Evolutionary conservation across 1,140 invertebrate genomes (phyloP).

Genomic region (Sitobion miscanthi): DNA sequence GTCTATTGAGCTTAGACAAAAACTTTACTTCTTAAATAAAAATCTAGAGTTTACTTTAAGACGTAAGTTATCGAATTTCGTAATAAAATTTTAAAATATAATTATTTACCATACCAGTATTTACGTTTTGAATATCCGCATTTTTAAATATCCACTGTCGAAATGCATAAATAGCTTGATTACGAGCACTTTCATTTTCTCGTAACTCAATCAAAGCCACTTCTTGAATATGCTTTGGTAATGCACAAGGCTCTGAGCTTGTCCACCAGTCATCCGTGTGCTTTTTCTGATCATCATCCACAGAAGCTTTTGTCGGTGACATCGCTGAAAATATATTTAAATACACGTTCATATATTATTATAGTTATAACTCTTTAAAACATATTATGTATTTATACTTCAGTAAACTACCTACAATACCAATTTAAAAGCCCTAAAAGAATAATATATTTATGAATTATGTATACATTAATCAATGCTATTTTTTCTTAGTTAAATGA

Average conservation of each 20-base stretch:
- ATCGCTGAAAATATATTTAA: constrained; percentile 18
- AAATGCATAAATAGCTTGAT: constrained; percentile 70
- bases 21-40: too few relatives aligned
- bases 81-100: too few relatives aligned
- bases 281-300: neutral
- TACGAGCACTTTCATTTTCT: constrained; percentile 68
- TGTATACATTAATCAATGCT: too few relatives aligned
- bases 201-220: constrained; percentile 70
- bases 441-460: too few relatives aligned
- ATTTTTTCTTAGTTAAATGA: too few relatives aligned
- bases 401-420: neutral
- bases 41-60: too few relatives aligned
- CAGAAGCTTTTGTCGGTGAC: neutral
- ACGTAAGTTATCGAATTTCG: too few relatives aligned
- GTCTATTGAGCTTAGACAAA: too few relatives aligned
- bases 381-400: neutral
- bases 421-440: too few relatives aligned
- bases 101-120: constrained; percentile 65
- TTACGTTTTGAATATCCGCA: constrained; percentile 70
- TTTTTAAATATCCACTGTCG: constrained; percentile 75
- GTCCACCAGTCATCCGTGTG: neutral
- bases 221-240: constrained; percentile 64
- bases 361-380: neutral
- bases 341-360: neutral
- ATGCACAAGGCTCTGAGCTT: constrained; percentile 15